Conservation (phyloP, 2,113 vertebrate species). For the Anarrhichthys ocellatus region DNA sequence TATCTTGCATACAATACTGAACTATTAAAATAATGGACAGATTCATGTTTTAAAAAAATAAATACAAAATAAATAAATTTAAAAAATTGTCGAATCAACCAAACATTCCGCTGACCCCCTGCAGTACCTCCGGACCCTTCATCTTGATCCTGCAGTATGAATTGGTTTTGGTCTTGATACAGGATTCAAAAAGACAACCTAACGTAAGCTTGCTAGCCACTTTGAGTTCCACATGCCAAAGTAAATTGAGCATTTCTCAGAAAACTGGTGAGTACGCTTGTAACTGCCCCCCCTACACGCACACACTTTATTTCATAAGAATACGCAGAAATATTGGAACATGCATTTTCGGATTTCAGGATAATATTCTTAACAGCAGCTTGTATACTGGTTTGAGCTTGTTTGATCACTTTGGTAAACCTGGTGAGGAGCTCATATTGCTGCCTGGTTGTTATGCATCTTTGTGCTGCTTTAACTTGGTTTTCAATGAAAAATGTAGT, state of each 20-base stretch:
- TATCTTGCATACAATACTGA: too few species aligned
- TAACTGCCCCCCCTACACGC: not conserved
- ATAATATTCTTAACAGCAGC: not conserved
- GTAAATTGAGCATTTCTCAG: not conserved
- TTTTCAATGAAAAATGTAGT: not conserved
- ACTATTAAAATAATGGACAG: too few species aligned
- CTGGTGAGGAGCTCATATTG: not conserved
- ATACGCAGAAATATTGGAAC: constrained; percentile 2
- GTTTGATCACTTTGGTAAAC: not conserved
- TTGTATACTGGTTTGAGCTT: too few species aligned
- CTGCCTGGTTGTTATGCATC: not conserved
- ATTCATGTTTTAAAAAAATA: too few species aligned
- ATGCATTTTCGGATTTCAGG: not conserved
- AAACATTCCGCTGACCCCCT: too few species aligned
- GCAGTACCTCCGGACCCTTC: not conserved
- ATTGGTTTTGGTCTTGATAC: not conserved
- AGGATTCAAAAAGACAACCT: not conserved
- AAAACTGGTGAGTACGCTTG: not conserved
- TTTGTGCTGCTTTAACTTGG: not conserved
- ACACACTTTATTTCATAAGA: not conserved
- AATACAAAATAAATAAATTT: too few species aligned
- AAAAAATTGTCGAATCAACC: too few species aligned
- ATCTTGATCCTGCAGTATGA: not conserved
- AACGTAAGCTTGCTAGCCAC: not conserved
- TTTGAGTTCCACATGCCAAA: not conserved